These are phyloP conservation scores for Osmerus eperlanus DNA, from an alignment of 2,113 vertebrate genomes.

Conservation along the genomic window DNA sequence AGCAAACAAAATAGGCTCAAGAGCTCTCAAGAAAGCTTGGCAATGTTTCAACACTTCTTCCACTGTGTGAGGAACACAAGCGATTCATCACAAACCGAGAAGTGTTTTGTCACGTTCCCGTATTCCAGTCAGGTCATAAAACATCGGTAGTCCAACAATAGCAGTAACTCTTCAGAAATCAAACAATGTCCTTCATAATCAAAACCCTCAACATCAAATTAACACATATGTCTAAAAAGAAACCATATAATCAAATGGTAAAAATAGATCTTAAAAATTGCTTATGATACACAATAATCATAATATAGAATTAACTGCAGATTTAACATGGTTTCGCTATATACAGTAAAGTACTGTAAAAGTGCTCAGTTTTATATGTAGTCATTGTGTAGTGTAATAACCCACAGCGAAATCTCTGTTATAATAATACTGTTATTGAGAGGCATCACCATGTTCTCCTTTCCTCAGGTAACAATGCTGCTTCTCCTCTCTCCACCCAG, in stretches of 20 bases:
- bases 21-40: no score
- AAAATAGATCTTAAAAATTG: constrained; percentile 30
- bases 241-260: constrained; percentile 12
- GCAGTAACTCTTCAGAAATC: constrained; percentile 1
- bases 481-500: constrained; percentile 13
- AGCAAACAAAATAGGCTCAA: no score
- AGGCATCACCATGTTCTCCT: constrained; percentile 41
- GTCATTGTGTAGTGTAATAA: constrained; percentile 50
- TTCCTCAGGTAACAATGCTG: constrained; percentile 19
- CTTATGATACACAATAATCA: constrained; percentile 29
- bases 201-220: constrained; percentile 1
- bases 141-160: neutral
- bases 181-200: constrained; percentile 1
- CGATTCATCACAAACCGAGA: no score
- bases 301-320: constrained; percentile 40
- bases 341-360: constrained; percentile 61
- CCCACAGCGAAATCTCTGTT: constrained; percentile 42
- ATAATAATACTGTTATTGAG: constrained; percentile 68
- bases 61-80: no score
- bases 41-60: no score
- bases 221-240: neutral
- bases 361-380: constrained; percentile 66
- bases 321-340: constrained; percentile 61
- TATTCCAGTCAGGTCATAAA: neutral
- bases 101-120: no score